Conservation (phyloP, 2,797 vertebrate genomes). For the Syngnathus acus region DNA sequence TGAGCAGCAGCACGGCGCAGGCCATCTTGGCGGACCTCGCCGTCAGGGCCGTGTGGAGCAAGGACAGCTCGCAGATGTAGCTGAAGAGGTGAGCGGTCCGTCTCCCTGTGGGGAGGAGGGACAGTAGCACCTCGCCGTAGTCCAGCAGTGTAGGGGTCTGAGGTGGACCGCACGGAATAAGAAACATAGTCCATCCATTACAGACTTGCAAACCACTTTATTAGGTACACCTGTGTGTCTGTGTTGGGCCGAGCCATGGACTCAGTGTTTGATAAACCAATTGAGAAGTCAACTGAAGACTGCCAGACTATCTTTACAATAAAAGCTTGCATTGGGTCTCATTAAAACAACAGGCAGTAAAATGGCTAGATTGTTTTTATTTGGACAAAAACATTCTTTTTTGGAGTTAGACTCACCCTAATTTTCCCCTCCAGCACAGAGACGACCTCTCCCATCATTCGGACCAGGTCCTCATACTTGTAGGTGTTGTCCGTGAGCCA, state of each 20-base stretch:
- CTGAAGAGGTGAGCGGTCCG: conserved; percentile 81
- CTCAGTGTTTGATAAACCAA: no score
- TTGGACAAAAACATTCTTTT: no score
- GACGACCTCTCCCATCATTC: conserved; percentile 97
- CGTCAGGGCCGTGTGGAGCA: conserved; percentile 80
- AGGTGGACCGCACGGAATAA: not conserved
- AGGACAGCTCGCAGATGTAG: conserved; percentile 90
- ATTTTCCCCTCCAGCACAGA: conserved; percentile 89
- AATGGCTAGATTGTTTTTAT: no score
- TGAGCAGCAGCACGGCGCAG: conserved; percentile 80
- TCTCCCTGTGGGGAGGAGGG: conserved; percentile 69
- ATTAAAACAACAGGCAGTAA: no score
- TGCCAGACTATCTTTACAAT: no score
- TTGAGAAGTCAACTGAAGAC: no score
- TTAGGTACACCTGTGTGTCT: not conserved
- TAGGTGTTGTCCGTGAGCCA: conserved; percentile 99
- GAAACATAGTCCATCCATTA: not conserved
- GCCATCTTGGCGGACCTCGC: conserved; percentile 78
- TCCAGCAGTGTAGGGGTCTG: conserved; percentile 87
- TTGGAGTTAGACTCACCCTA: conserved; percentile 55
- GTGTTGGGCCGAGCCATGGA: no score
- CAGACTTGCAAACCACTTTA: not conserved
- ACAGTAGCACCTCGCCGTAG: conserved; percentile 84
- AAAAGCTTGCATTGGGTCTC: no score
- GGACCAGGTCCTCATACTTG: conserved; percentile 94